A percentile compares a stretch with the other conserved stretches of the same genome.
These are phyloP conservation scores for Escarpia spicata DNA, from an alignment of 2,888 invertebrate genomes.

Conservation along the genomic window DNA sequence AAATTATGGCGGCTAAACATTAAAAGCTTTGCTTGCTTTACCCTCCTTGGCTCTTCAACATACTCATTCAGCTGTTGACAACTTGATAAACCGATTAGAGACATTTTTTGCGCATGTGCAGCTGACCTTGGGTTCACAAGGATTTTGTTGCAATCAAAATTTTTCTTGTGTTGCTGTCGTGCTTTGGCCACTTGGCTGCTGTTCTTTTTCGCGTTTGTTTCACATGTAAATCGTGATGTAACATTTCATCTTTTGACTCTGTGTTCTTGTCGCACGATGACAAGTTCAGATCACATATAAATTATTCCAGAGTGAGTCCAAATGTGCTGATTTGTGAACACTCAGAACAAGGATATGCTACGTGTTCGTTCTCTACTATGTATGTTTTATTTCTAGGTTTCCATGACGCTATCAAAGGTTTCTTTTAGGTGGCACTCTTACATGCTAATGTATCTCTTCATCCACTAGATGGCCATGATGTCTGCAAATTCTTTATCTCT, in stretches of 20 bases:
- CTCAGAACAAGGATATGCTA: not conserved
- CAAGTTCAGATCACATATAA: not conserved
- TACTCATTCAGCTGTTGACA: too few relatives aligned
- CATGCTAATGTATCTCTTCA: not conserved
- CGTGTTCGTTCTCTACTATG: not conserved
- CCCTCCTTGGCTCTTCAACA: too few relatives aligned
- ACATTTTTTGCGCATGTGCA: too few relatives aligned
- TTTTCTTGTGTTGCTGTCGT: not conserved
- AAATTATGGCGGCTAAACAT: too few relatives aligned
- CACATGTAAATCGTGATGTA: not conserved
- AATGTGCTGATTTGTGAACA: not conserved
- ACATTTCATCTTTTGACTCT: not conserved
- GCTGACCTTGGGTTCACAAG: too few relatives aligned
- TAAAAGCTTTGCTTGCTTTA: too few relatives aligned
- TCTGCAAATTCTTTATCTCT: not conserved
- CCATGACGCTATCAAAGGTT: not conserved
- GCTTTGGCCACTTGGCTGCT: not conserved
- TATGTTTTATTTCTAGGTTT: not conserved
- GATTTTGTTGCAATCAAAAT: too few relatives aligned
- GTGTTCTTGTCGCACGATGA: not conserved
- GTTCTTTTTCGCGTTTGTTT: not conserved
- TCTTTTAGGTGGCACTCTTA: not conserved
- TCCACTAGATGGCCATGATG: not conserved
- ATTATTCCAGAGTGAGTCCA: not conserved
- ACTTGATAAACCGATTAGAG: too few relatives aligned